Evolutionary conservation across 2,113 vertebrate species (phyloP).

Genomic region (Todiramphus chloris): DNA sequence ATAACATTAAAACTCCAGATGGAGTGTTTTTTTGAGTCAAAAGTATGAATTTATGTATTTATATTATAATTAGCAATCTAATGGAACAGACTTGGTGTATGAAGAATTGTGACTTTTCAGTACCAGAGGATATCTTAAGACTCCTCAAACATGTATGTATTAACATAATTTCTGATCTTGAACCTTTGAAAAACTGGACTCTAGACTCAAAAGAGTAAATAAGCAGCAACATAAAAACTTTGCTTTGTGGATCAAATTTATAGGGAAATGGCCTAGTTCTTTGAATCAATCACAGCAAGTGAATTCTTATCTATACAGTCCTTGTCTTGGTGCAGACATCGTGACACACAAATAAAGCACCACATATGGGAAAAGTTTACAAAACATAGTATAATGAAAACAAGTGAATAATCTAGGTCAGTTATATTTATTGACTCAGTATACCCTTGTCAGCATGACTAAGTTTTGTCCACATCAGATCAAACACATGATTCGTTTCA

Average conservation of each 20-base stretch:
- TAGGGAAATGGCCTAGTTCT: neutral
- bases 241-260: neutral
- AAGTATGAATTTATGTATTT: neutral
- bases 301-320: neutral
- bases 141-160: neutral
- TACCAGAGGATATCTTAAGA: neutral
- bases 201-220: neutral
- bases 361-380: neutral
- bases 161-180: neutral
- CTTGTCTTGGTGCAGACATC: neutral
- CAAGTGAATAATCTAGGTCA: neutral
- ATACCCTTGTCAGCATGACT: neutral
- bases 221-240: neutral
- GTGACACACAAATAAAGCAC: neutral
- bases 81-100: neutral
- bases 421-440: slow-evolving; percentile 6
- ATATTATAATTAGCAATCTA: neutral
- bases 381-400: neutral
- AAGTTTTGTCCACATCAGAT: neutral
- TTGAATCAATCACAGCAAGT: neutral
- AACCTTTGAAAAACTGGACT: neutral
- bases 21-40: neutral
- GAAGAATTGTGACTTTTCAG: neutral
- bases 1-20: neutral
- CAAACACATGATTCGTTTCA: neutral